These are phyloP conservation scores for Oncorhynchus keta DNA, from an alignment of 2,113 vertebrate species.

Conservation along the genomic window DNA sequence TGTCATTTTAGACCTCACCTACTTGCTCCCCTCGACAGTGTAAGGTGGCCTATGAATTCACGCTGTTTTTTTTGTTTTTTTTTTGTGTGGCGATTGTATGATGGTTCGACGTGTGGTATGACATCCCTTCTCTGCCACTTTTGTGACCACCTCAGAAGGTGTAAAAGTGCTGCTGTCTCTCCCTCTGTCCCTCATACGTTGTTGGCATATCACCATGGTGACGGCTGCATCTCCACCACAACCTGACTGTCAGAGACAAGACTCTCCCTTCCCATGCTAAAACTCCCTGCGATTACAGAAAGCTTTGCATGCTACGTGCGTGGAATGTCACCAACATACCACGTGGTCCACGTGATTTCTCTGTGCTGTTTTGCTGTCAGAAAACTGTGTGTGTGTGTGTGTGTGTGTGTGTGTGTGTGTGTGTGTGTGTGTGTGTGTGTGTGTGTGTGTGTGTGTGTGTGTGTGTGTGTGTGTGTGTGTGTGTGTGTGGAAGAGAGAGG, in stretches of 20 bases:
- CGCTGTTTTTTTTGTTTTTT: too few species aligned
- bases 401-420: neutral
- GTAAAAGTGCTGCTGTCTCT: constrained; percentile 42
- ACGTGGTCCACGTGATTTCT: neutral
- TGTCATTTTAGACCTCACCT: neutral
- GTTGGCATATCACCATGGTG: neutral
- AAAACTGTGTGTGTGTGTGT: neutral
- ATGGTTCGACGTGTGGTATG: constrained; percentile 29
- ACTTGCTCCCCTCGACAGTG: too few species aligned
- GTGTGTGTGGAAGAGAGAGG: neutral
- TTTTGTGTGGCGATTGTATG: neutral
- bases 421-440: neutral
- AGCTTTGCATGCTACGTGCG: neutral
- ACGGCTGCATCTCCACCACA: neutral
- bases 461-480: neutral
- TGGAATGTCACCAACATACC: neutral
- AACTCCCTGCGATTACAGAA: neutral
- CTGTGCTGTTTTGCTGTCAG: neutral
- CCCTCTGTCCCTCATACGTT: neutral
- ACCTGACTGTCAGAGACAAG: neutral
- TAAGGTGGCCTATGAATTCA: neutral
- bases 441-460: too few species aligned
- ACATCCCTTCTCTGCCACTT: constrained; percentile 58
- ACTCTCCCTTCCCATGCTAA: neutral
- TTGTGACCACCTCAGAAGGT: constrained; percentile 40